These are phyloP conservation scores for Odontomyia ornata DNA, from an alignment of 2,888 invertebrate species.

Conservation along the genomic window DNA sequence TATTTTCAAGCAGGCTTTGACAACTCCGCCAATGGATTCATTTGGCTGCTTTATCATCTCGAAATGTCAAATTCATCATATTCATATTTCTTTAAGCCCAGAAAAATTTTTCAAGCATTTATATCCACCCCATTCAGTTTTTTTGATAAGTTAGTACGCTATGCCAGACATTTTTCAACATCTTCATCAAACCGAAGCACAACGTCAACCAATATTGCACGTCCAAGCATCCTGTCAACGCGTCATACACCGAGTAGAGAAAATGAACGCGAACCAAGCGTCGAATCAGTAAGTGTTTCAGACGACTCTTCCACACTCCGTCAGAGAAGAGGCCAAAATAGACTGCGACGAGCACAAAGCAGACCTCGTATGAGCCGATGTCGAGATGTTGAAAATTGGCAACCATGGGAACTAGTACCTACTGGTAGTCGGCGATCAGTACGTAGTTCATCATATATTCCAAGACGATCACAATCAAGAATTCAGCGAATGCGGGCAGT, in stretches of 20 bases:
- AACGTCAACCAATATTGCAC: no score
- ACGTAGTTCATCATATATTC: no score
- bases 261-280: no score
- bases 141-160: conserved; percentile 35
- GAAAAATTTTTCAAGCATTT: conserved; percentile 42
- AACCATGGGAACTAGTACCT: no score
- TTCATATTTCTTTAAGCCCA: conserved; percentile 23
- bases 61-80: conserved; percentile 11
- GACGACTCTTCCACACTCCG: no score
- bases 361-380: neutral
- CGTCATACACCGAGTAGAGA: no score
- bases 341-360: neutral
- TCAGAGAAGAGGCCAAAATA: neutral
- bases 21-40: neutral
- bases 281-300: no score
- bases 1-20: neutral
- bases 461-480: no score
- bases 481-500: neutral
- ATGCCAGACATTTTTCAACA: neutral
- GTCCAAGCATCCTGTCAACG: no score
- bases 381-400: no score
- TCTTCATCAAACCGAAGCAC: no score
- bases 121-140: conserved; percentile 27
- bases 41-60: conserved; percentile 4
- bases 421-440: no score